Evolutionary conservation across 2,888 invertebrate genomes (phyloP), one percentile per base, ranked within the genome.

Genomic region (Hydrotaea diabolus): DNA sequence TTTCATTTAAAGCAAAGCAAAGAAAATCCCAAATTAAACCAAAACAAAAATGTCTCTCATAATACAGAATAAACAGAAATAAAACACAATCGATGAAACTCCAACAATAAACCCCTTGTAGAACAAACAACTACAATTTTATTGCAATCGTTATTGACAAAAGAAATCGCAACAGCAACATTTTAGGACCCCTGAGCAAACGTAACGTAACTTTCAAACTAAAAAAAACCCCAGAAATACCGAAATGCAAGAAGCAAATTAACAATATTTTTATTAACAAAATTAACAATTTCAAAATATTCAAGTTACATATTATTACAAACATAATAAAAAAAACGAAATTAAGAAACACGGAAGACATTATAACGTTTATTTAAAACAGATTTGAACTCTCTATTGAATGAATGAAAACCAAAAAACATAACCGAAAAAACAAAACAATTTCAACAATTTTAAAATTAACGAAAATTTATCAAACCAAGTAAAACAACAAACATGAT

Each of bases 151-250:
- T 15, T 55, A 49, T 49, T 49, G n/a, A 49, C 49, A 49, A 26
- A 72, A 64, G 1, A 69, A 69, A 59, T 59, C 13, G 59, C 59
- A 59, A 59, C 59, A 31, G 7, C 31, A 23, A 23, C 26, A 59
- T 23, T 15, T 59, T 59, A 59, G 59, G 26, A 59, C 59, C 19
- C 55, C 59, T 59, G 74, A 84, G 64, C 71, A 81, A 81, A 78
- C 26, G 77, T 64, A 81, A 81, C 46, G 26, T 62, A 66, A 79
- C 78, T 82, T 73, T n/a, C n/a, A n/a, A n/a, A n/a, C n/a, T n/a
- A n/a, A n/a, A n/a, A n/a, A n/a, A n/a, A n/a, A n/a, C n/a, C n/a
- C n/a, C n/a, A n/a, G n/a, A n/a, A n/a, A n/a, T n/a, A 77, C 66
- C 53, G 75, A 78, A 69, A 62, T 69, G 31, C 17, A 71, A 46